Evolutionary conservation across 2,797 vertebrate species (phyloP).

Genomic region (Arctocebus calabarensis): DNA sequence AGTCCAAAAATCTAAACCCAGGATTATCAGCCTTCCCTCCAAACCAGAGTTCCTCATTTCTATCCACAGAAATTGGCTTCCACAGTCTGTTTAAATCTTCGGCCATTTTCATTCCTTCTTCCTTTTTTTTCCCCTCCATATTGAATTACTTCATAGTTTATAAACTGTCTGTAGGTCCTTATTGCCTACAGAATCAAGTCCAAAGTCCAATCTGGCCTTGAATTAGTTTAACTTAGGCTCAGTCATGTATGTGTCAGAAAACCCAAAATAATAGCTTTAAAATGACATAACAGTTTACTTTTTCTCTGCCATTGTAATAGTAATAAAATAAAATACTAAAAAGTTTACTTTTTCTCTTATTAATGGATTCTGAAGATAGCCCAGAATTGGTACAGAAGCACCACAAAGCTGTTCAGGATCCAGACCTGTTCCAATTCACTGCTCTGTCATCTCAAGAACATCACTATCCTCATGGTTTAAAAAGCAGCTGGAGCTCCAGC

Average conservation of each 20-base stretch:
- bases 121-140: background rate
- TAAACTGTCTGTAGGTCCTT: background rate
- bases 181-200: background rate
- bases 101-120: background rate
- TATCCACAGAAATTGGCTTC: background rate
- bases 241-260: background rate
- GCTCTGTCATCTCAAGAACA: background rate
- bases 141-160: background rate
- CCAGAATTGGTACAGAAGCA: background rate
- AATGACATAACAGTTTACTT: background rate
- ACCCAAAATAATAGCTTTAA: background rate
- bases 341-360: background rate
- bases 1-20: background rate
- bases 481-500: background rate
- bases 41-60: background rate
- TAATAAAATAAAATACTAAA: too few relatives aligned
- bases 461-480: background rate
- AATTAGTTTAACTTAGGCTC: background rate
- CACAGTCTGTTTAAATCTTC: background rate
- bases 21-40: background rate
- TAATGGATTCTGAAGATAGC: background rate
- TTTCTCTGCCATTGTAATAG: background rate
- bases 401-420: background rate
- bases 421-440: background rate
- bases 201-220: background rate